Percentiles rank a stretch among this genome's conserved stretches.
Evolutionary conservation across 1,140 invertebrate species (phyloP).

Genomic region (Drosophila arawakana): DNA sequence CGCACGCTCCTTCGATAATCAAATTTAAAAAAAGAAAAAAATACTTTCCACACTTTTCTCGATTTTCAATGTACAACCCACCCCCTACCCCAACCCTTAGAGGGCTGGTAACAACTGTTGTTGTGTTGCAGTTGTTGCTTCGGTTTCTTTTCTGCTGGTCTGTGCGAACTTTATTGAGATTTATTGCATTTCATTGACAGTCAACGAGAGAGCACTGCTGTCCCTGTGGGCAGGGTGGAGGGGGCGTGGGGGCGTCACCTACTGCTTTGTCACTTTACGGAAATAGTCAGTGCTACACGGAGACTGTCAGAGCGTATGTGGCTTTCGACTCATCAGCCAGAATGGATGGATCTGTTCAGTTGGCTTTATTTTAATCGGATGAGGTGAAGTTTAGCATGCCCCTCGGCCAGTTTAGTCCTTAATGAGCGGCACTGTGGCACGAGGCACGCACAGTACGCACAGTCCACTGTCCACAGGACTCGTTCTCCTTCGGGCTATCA

Average conservation of each 20-base stretch:
- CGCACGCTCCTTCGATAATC: conserved; percentile 70
- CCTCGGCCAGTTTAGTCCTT: conserved; percentile 7
- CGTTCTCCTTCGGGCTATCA: conserved; percentile 12
- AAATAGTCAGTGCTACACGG: neutral
- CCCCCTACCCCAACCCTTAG: neutral
- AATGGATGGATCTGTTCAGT: neutral
- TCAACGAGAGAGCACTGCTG: neutral
- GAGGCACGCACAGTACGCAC: conserved; percentile 7
- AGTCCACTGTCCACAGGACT: neutral
- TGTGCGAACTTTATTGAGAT: conserved; percentile 72
- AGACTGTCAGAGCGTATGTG: conserved; percentile 1
- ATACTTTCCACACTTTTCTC: conserved; percentile 61
- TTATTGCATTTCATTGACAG: conserved; percentile 72
- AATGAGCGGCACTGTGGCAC: conserved; percentile 5
- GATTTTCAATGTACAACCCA: neutral
- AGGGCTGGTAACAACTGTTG: conserved; percentile 45
- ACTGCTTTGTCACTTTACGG: neutral
- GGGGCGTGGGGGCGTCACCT: conserved; percentile 1
- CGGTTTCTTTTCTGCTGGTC: neutral
- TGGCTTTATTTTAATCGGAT: conserved; percentile 3
- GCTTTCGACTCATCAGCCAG: conserved; percentile 5
- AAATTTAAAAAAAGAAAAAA: conserved; percentile 66
- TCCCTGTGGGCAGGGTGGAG: too few species aligned
- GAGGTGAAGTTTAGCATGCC: conserved; percentile 18
- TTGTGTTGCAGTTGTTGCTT: conserved; percentile 55